These are phyloP conservation scores for Lates calcarifer DNA, from an alignment of 2,113 vertebrate species.

Conservation along the genomic window DNA sequence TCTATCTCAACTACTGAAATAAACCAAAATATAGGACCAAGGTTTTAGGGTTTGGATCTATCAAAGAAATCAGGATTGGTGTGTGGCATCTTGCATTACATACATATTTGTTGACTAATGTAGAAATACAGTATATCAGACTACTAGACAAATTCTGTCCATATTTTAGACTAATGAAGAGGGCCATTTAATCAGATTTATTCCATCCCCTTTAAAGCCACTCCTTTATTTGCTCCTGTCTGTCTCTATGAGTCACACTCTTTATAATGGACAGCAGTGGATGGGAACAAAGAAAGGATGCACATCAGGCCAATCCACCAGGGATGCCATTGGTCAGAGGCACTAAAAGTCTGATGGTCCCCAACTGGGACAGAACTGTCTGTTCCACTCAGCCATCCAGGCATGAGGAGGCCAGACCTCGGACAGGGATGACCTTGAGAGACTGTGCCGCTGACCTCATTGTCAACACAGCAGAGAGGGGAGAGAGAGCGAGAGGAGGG, in stretches of 20 bases:
- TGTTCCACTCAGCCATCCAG: conserved; percentile 70
- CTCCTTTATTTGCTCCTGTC: not conserved
- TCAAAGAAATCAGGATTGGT: not conserved
- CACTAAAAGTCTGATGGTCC: conserved; percentile 74
- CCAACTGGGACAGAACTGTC: conserved; percentile 76
- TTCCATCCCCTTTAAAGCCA: not conserved
- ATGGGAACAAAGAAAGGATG: conserved; percentile 53
- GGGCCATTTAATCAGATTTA: not conserved
- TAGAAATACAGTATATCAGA: not conserved
- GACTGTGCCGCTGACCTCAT: conserved; percentile 65
- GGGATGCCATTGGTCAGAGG: conserved; percentile 70
- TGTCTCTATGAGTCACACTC: conserved; percentile 16
- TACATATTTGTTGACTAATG: not conserved
- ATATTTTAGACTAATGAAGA: not conserved
- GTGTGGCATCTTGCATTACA: not conserved
- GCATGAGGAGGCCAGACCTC: conserved; percentile 60
- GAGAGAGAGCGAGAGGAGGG: not conserved
- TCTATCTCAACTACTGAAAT: not conserved
- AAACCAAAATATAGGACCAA: not conserved
- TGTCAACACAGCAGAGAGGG: conserved; percentile 29
- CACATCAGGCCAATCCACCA: conserved; percentile 53
- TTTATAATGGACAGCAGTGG: conserved; percentile 42
- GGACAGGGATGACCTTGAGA: conserved; percentile 75
- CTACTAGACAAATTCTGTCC: not conserved
- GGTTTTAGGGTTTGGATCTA: not conserved